Conservation (phyloP, 2,797 vertebrate species). For the Masticophis lateralis region DNA sequence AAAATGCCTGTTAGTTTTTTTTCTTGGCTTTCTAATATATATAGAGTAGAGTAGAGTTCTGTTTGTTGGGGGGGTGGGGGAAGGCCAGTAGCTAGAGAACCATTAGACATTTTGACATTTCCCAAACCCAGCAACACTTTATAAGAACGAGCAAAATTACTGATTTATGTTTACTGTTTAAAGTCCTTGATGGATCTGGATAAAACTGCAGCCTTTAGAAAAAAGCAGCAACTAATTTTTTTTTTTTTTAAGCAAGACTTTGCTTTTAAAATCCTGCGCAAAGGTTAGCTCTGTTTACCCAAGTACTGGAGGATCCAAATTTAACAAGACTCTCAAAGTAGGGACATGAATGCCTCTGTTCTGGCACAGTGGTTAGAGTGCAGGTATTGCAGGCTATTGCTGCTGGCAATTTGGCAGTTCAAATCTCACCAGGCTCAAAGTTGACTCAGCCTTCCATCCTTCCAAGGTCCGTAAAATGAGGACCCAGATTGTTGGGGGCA, state of each 20-base stretch:
- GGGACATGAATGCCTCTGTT: neutral
- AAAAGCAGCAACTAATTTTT: neutral
- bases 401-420: no score
- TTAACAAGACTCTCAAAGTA: neutral
- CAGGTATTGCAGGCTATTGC: no score
- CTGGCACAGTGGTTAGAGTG: no score
- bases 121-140: neutral
- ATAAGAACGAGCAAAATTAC: neutral
- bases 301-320: neutral
- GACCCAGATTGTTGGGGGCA: no score
- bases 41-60: neutral
- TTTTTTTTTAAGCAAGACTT: neutral
- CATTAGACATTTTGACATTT: neutral
- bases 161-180: constrained; percentile 3
- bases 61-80: neutral
- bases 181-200: neutral
- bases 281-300: neutral
- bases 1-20: neutral
- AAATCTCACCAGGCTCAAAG: no score
- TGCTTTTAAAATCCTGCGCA: neutral
- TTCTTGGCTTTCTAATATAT: neutral
- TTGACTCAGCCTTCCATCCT: no score
- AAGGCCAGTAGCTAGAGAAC: neutral
- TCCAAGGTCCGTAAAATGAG: no score
- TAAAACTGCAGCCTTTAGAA: neutral